Conservation (phyloP, 2,888 invertebrate genomes). For the Eustalomyia histrio region DNA sequence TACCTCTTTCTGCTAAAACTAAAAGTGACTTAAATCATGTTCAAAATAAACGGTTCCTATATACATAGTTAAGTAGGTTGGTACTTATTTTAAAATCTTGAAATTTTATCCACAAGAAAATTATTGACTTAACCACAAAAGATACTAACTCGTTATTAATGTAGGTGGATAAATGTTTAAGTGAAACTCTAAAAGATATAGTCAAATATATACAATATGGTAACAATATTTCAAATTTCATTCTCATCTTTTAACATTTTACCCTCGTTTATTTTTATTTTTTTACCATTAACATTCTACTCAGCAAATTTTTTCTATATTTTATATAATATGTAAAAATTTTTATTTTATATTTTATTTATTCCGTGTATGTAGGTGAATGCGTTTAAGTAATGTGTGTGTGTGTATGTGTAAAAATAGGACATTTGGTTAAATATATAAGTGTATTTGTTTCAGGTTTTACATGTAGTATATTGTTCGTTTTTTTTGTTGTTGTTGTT, state of each 20-base stretch:
- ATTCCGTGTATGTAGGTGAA: conserved; percentile 17
- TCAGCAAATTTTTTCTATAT: background rate
- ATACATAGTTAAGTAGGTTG: too few relatives aligned
- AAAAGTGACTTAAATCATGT: too few relatives aligned
- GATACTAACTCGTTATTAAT: too few relatives aligned
- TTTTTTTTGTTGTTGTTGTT: too few relatives aligned
- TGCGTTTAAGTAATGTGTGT: background rate
- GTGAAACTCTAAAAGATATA: too few relatives aligned
- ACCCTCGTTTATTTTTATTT: conserved; percentile 11
- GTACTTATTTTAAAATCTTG: too few relatives aligned
- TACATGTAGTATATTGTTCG: conserved; percentile 72
- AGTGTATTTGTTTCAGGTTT: conserved; percentile 71
- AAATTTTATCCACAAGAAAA: too few relatives aligned
- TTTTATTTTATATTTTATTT: background rate
- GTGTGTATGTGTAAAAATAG: background rate
- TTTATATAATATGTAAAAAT: conserved; percentile 3
- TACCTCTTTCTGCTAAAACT: too few relatives aligned
- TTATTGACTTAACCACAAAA: too few relatives aligned
- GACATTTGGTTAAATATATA: conserved; percentile 26
- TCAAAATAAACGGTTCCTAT: too few relatives aligned
- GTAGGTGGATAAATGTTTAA: too few relatives aligned
- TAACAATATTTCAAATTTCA: conserved; percentile 7
- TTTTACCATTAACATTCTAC: background rate
- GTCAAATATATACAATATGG: conserved; percentile 11
- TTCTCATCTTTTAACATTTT: conserved; percentile 13